Percentiles rank a stretch among this genome's conserved stretches.
phyloP scores from a whole-genome alignment of 2,113 vertebrate genomes.

The Acanthochromis polyacanthus region DNA sequence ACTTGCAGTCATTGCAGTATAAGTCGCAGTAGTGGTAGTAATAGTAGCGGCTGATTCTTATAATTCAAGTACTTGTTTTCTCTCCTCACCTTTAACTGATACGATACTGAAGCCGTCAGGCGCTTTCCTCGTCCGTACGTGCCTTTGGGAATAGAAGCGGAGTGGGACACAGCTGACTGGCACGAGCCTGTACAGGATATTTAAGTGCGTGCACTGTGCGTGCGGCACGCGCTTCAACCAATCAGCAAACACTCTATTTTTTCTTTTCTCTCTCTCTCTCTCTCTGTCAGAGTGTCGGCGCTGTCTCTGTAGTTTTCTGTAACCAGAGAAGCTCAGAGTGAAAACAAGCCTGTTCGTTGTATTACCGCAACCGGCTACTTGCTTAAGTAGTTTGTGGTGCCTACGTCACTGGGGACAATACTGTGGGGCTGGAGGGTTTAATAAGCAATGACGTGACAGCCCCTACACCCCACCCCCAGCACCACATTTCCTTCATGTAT shows the following conservation, averaged over 20 bases:
- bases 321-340: background rate
- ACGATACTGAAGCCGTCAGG: background rate
- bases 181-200: conserved; percentile 30
- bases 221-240: conserved; percentile 30
- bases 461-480: background rate
- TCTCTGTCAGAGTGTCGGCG: no score
- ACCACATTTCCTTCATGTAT: background rate
- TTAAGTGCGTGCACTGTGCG: background rate
- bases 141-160: background rate
- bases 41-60: background rate
- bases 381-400: conserved; percentile 43
- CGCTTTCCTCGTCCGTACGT: conserved; percentile 22
- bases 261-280: background rate
- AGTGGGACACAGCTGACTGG: conserved; percentile 1
- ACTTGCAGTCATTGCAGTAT: background rate
- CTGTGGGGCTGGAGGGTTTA: conserved; percentile 13
- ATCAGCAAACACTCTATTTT: conserved; percentile 22
- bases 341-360: background rate
- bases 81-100: conserved; percentile 42
- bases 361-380: no score
- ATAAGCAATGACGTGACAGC: conserved; percentile 27
- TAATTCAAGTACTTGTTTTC: background rate
- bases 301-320: no score
- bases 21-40: background rate
- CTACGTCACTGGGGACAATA: conserved; percentile 53